Evolutionary conservation across 2,113 vertebrate genomes (phyloP), one percentile per base, ranked within the genome.

Genomic region (Phrynocephalus versicolor): DNA sequence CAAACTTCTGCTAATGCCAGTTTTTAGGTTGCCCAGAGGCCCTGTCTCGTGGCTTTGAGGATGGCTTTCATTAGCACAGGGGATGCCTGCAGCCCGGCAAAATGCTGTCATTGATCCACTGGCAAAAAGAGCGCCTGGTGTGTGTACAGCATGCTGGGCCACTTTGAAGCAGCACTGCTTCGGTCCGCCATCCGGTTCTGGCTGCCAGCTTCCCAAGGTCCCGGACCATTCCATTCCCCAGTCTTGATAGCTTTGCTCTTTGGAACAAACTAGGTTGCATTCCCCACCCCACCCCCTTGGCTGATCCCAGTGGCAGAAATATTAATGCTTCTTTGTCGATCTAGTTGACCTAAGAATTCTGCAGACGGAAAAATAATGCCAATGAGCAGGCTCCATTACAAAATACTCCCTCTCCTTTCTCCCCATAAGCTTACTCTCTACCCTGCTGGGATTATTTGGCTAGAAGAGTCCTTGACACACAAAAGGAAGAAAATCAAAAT

Each of bases 31-130:
- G 94, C 95, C 95, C 92, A 94, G 95, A 95, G 94, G 96, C 95
- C 95, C 90, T 88, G 60, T 82, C 88, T 94, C 93, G 91, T 89
- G 94, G 92, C 94, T 97, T 96, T 96, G 94, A 95, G 93, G 84
- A 30, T 88, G 89, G 95, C 94, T 96, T 97, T 97, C 95, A 94
- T 97, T 96, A 97, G 95, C 90, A 93, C 93, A 93, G 89, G 90
- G 95, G 92, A 89, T 91, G 92, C 94, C 91, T 95, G 94, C 91
- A 96, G 94, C 95, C 92, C 84, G 87, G 96, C 92, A 95, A n/a
- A 95, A 95, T 93, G 93, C 90, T 95, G 95, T 93, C 95, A 96
- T 96, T 96, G 96, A 97, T 96, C 95, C 93, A 94, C 82, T 95
- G 94, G 92, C 89, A 92, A 92, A 84, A 92, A 84, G 84, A 96